Percentiles rank a stretch among this genome's conserved stretches.
These are phyloP conservation scores for Bettongia penicillata DNA, from an alignment of 2,113 vertebrate species.

Conservation along the genomic window DNA sequence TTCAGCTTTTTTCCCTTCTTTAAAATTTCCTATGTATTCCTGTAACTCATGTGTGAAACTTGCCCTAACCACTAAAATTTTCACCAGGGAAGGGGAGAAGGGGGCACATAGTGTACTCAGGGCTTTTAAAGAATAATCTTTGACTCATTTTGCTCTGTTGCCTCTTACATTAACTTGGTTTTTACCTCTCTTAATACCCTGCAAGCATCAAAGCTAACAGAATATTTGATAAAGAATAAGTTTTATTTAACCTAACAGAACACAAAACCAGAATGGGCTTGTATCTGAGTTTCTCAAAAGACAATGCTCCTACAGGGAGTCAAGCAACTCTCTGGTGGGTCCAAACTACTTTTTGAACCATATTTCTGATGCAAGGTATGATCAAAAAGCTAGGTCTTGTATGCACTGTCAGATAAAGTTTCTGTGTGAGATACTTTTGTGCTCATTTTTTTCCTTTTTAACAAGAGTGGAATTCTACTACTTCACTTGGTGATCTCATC, in stretches of 20 bases:
- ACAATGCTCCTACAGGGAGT: not conserved
- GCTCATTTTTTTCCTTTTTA: not conserved
- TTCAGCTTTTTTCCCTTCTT: not conserved
- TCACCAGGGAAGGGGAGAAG: too few species aligned
- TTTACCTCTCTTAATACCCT: not conserved
- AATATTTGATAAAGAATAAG: not conserved
- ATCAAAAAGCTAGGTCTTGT: not conserved
- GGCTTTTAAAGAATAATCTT: not conserved
- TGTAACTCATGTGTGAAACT: not conserved
- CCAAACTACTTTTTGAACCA: not conserved
- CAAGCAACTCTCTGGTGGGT: not conserved
- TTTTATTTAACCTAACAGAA: not conserved
- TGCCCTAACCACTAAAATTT: not conserved
- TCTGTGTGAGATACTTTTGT: not conserved
- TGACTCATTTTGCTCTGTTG: not conserved
- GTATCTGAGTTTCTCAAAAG: not conserved
- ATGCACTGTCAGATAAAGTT: not conserved
- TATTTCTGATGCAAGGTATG: not conserved
- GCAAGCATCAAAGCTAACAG: not conserved
- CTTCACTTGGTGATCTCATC: not conserved
- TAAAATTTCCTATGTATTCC: not conserved
- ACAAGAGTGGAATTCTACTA: not conserved
- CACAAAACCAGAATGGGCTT: not conserved
- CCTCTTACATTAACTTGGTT: not conserved
- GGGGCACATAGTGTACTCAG: not conserved